Evolutionary conservation across 2,888 invertebrate genomes (phyloP), one percentile per base, ranked within the genome.

Genomic region (Neocrepidodera transversa): DNA sequence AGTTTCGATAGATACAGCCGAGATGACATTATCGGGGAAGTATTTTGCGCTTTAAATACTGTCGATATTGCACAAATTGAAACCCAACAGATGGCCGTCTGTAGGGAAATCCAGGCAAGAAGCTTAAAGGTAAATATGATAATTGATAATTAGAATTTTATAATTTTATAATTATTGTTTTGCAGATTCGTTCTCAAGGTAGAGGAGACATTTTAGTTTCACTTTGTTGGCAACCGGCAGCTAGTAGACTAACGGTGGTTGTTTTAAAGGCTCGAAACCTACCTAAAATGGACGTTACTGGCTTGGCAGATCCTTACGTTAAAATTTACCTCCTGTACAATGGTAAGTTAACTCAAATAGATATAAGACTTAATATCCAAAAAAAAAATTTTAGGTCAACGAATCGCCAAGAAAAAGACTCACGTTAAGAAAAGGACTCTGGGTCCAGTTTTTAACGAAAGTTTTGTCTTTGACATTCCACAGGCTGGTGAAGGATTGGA

Each of bases 401-500:
- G 97, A 66, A 93, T 98, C 73, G 95, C 96, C 47, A 99, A 98
- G 85, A 97, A 97, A 86, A 97, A 98, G 85, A 98, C 98, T 0
- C 97, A 97, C 79, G 97, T 98, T 47, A 97, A 97, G 86, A 98
- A 97, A 80, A 87, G 97, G 56, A 98, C 98, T 1, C 84, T 97
- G 71, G 96, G 95, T 82, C 99, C 98, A 0, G 97, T 99, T 55
- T 99, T 97, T 85, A 99, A 99, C 83, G 98, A 99, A 82, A 96
- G 96, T 52, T 97, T 99, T 81, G 93, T 96, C 53, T 98, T 98
- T 79, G 97, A 98, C 74, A 93, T 98, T 67, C 97, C 90, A 47
- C 86, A 82, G 77, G 86, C 86, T 52, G 86, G 86, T 14, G 92
- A 91, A 68, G 87, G 89, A 10, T 85, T 95, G 66, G 90, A 89